Percentiles rank a stretch among this genome's conserved stretches.
phyloP scores from a whole-genome alignment of 23 tunicate genomes.

The Aplidium turbinatum region DNA sequence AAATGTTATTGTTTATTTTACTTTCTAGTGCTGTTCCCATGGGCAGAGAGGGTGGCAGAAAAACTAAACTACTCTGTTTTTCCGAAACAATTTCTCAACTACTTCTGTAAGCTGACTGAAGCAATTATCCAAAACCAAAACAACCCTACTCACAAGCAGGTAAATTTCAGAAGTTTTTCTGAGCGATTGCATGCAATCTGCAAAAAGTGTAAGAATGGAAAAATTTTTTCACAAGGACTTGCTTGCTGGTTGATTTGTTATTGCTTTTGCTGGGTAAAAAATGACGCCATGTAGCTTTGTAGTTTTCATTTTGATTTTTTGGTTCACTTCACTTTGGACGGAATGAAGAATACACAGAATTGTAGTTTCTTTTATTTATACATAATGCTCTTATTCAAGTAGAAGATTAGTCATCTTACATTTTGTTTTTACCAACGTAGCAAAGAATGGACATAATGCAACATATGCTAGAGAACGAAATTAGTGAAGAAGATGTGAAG shows the following conservation, averaged over 20 bases:
- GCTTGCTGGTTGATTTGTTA: too few species aligned
- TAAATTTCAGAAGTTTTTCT: too few species aligned
- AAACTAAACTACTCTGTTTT: slow-evolving; percentile 3
- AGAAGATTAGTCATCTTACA: too few species aligned
- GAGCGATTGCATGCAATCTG: too few species aligned
- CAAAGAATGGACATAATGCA: slow-evolving; percentile 49
- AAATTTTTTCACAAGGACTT: too few species aligned
- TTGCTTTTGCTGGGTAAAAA: too few species aligned
- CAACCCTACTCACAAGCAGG: background rate
- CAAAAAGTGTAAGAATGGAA: too few species aligned
- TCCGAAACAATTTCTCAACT: background rate
- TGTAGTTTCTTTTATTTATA: background rate
- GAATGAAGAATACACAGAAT: background rate
- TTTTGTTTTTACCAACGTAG: too few species aligned
- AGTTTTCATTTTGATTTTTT: background rate
- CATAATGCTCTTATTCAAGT: too few species aligned
- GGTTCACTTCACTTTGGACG: background rate
- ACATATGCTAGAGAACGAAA: slow-evolving; percentile 52
- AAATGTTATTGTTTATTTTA: too few species aligned
- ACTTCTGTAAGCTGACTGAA: background rate
- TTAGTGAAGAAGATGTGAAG: slow-evolving; percentile 21
- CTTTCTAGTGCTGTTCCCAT: slow-evolving; percentile 5
- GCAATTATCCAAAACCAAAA: background rate
- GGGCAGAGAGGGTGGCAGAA: background rate
- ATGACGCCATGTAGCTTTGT: too few species aligned